phyloP scores from a whole-genome alignment of 23 tunicate species.

The Diplosoma virens region DNA sequence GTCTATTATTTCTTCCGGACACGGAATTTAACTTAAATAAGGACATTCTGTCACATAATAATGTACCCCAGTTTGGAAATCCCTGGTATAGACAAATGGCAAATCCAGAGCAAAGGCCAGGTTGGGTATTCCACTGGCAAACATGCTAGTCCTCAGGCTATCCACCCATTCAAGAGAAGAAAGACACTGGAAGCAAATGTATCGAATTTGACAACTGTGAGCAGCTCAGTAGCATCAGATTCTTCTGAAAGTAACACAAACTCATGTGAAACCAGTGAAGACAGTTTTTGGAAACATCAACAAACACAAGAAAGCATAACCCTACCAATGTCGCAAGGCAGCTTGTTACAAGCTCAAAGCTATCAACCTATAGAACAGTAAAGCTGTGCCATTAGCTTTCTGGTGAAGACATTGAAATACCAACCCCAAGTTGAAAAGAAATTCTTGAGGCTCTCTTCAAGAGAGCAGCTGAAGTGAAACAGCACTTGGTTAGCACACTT shows the following conservation, averaged over 20 bases:
- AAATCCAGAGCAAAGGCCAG: conserved; percentile 11
- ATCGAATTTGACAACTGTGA: background rate
- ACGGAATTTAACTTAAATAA: too few species aligned
- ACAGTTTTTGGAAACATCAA: conserved; percentile 12
- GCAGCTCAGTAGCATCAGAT: too few species aligned
- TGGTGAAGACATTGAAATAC: too few species aligned
- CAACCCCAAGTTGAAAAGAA: too few species aligned
- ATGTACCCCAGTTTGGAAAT: too few species aligned
- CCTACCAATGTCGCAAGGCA: background rate
- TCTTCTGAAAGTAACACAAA: background rate
- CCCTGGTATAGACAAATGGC: conserved; percentile 2
- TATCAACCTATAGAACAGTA: background rate
- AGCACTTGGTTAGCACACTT: too few species aligned
- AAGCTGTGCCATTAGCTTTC: too few species aligned
- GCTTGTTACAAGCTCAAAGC: conserved; percentile 6
- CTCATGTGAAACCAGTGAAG: background rate
- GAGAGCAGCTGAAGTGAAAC: too few species aligned
- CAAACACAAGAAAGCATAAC: conserved; percentile 1
- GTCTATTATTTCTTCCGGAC: too few species aligned
- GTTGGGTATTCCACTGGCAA: conserved; percentile 9
- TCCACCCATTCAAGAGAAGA: conserved; percentile 5
- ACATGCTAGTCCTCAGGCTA: background rate
- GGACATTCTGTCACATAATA: too few species aligned
- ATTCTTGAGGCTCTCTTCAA: too few species aligned
- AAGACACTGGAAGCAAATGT: conserved; percentile 14